phyloP scores from a whole-genome alignment of 2,888 invertebrate species.

The Melanophora roralis region DNA sequence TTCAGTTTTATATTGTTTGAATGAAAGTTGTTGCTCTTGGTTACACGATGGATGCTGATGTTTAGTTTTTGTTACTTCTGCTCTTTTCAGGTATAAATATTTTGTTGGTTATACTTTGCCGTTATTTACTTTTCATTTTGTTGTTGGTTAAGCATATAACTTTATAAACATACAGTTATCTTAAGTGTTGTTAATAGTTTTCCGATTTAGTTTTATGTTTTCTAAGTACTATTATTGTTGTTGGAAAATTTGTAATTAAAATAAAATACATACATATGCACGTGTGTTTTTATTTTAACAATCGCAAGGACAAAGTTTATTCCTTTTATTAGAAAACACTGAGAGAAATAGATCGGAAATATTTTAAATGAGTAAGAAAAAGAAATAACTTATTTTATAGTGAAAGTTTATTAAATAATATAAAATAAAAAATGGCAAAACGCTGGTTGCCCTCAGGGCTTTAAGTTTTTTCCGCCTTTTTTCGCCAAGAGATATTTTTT shows the following conservation, averaged over 20 bases:
- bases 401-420: no score
- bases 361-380: no score
- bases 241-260: constrained; percentile 57
- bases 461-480: no score
- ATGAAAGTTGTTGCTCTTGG: background rate
- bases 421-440: no score
- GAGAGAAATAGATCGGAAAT: background rate
- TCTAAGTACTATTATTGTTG: constrained; percentile 45
- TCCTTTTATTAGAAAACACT: background rate
- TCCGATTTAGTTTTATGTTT: constrained; percentile 57
- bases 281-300: background rate
- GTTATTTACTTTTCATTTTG: constrained; percentile 31
- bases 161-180: constrained; percentile 51
- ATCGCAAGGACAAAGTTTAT: background rate
- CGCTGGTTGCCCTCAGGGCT: no score
- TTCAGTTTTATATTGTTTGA: constrained; percentile 64
- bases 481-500: no score
- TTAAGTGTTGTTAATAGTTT: constrained; percentile 61
- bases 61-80: background rate
- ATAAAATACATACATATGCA: constrained; percentile 12
- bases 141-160: constrained; percentile 56
- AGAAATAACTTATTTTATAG: no score
- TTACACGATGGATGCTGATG: background rate
- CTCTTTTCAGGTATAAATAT: no score
- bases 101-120: no score